Evolutionary conservation across 2,113 vertebrate species (phyloP), one percentile per base, ranked within the genome.

Genomic region (Scytalopus superciliaris): DNA sequence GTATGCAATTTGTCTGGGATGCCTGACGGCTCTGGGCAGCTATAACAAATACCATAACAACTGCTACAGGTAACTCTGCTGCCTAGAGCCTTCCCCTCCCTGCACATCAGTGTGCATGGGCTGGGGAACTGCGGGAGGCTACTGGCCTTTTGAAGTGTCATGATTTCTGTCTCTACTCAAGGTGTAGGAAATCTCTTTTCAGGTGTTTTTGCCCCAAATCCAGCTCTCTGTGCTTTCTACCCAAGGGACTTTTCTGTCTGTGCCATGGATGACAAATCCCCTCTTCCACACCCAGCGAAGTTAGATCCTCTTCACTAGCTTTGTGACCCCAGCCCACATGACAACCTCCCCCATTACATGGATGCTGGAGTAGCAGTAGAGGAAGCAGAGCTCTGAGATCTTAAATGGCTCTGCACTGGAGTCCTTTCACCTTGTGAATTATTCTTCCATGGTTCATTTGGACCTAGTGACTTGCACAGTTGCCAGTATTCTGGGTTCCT

Each of bases 31-130:
- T 39, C 96, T 99, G 93, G 99, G 99, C 92, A 99, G 99, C 98
- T 99, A 99, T 98, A 99, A 99, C 98, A 98, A 98, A 96, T 99
- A 98, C 97, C 98, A 99, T 98, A 99, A 99, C 95, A 97, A 99
- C 97, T 99, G 99, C 97, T 99, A 99, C 97, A 99, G 98, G 99
- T 99, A 98, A 98, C 24, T 89, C 84, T 95, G 90, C 66, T 92
- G 60, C 59, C 90, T 78, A 31, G 12, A 90, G 91, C 69, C 70
- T 80, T 78, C 22, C 74, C 30, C 17, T 93, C 72, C 52, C 68
- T 94, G 19, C 57, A 57, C n/a, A 28, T 35, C 63, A 44, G 40
- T 35, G 45, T n/a, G 14, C 21, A 6, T 6, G 53, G 28, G 27
- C 50, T 28, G 59, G 35, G 44, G 37, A 79, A 35, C 35, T 35